Evolutionary conservation across 2,797 vertebrate species (phyloP), one percentile per base, ranked within the genome.

Genomic region (Sparus aurata): DNA sequence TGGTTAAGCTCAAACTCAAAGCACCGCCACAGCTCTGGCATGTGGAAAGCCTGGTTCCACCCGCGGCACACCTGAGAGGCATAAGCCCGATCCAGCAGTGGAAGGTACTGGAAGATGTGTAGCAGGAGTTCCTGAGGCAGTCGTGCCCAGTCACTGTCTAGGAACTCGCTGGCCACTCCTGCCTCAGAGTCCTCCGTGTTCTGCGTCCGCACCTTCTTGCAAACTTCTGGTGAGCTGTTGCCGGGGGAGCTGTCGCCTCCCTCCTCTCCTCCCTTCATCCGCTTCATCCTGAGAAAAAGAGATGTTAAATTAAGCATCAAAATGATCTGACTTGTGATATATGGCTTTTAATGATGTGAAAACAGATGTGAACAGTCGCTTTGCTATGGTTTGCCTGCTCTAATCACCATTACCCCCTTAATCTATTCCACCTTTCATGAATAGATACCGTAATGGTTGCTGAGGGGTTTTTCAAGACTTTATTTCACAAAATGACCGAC

Each of bases 1-100:
- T 99, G 98, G 89, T 98, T 98, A 45, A 99, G 95, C 91, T 99
- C 98, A 91, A 99, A 99, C 88, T 99, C 98, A 76, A 99, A 99
- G 91, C 97, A 98, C 43, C 98, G 94, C 98, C 98, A 99, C 60
- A 99, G 95, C 90, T 99, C 98, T 1, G 98, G 98, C 98, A 99
- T 98, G 67, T 99, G 98, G 90, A 99, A 99, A 38, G 97, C 98
- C 55, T 98, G 95, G 86, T 99, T 99, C 98, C 98, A 99, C 65
- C 87, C 93, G 2, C 96, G 95, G 81, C 98, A 99, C 71, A 99
- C 97, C 93, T 97, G 97, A 0, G 97, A 99, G 16, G 98, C 98
- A 27, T 95, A 97, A 18, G 98, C 98, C 61, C 98, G 96, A 84
- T 99, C 97, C 84, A 99, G 95, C 75, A 99, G 96, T 0, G 97